These are phyloP conservation scores for Drosophila littoralis DNA, from an alignment of 1,140 invertebrate genomes.

Conservation along the genomic window DNA sequence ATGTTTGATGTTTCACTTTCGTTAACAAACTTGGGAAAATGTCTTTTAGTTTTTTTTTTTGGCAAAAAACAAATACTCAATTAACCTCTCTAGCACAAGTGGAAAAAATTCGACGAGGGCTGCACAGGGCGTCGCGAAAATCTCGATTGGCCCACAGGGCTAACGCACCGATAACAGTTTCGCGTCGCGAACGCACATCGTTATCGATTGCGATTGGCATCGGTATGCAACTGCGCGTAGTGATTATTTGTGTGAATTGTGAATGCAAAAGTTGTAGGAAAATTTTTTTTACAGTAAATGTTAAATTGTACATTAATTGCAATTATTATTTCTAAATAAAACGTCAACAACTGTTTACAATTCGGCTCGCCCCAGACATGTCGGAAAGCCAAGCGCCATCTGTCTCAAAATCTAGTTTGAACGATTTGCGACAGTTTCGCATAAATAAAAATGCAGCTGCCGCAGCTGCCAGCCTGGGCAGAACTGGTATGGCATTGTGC, in stretches of 20 bases:
- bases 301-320: constrained; percentile 36
- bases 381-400: constrained; percentile 65
- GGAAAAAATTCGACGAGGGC: constrained; percentile 61
- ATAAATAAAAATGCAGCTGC: constrained; percentile 66
- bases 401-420: constrained; percentile 68
- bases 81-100: constrained; percentile 63
- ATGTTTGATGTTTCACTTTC: constrained; percentile 48
- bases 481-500: constrained; percentile 67
- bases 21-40: constrained; percentile 20
- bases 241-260: constrained; percentile 29
- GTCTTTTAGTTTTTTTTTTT: constrained; percentile 13
- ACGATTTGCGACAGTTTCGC: constrained; percentile 81
- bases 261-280: constrained; percentile 37
- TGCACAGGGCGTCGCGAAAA: constrained; percentile 46
- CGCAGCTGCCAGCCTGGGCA: constrained; percentile 38
- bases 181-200: not conserved
- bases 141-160: constrained; percentile 25
- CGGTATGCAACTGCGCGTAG: constrained; percentile 8
- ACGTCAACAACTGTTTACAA: constrained; percentile 33
- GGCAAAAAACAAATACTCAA: constrained; percentile 48
- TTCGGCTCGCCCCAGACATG: constrained; percentile 48
- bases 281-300: constrained; percentile 21
- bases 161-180: constrained; percentile 13
- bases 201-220: constrained; percentile 25
- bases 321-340: constrained; percentile 56